These are phyloP conservation scores for Carassius gibelio DNA, from an alignment of 2,113 vertebrate species.

Conservation along the genomic window DNA sequence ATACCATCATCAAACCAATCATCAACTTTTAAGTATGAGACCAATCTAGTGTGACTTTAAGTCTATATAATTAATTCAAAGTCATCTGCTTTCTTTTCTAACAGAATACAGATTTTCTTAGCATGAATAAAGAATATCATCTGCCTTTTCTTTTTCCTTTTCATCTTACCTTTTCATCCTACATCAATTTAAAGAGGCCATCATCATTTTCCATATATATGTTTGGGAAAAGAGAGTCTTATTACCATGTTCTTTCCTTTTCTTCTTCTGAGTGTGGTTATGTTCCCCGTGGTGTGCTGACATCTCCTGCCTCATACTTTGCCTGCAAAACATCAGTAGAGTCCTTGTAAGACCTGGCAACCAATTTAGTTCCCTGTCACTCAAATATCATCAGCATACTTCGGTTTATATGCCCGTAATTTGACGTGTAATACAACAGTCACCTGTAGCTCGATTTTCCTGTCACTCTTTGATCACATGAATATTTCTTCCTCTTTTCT, in stretches of 20 bases:
- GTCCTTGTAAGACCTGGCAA: conserved; percentile 30
- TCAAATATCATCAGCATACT: conserved; percentile 17
- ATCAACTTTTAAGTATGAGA: too few species aligned
- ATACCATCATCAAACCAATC: neutral
- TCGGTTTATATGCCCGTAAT: neutral
- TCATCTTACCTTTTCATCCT: conserved; percentile 37
- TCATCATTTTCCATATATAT: conserved; percentile 21
- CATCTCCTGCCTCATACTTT: conserved; percentile 6
- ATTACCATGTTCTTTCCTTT: conserved; percentile 22
- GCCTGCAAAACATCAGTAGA: conserved; percentile 12
- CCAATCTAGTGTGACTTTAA: too few species aligned
- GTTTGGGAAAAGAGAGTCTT: neutral
- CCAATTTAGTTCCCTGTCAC: conserved; percentile 18
- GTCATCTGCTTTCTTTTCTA: conserved; percentile 6
- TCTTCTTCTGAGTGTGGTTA: conserved; percentile 4
- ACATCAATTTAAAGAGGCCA: conserved; percentile 8
- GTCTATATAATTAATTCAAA: neutral
- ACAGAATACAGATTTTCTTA: neutral
- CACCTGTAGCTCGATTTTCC: conserved; percentile 7
- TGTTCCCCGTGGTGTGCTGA: conserved; percentile 8
- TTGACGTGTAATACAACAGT: neutral
- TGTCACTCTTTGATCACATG: neutral
- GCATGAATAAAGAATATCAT: conserved; percentile 11
- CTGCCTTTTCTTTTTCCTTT: neutral
- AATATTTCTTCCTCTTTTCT: conserved; percentile 2